Evolutionary conservation across 1,140 invertebrate species (phyloP).

Genomic region (Venturia canescens): DNA sequence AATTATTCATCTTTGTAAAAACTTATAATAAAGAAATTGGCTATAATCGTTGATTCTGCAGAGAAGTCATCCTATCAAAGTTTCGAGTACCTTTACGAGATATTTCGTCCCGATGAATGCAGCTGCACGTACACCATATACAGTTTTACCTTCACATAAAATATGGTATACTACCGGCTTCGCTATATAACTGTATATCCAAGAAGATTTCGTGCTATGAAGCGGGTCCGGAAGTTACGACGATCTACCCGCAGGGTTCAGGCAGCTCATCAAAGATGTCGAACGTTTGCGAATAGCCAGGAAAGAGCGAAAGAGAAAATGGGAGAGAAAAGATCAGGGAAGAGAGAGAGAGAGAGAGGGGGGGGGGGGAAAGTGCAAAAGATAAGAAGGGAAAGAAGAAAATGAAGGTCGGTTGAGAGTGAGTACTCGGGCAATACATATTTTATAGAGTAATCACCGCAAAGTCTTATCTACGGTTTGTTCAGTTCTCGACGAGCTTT

Average conservation of each 20-base stretch:
- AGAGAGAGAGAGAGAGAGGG: background rate
- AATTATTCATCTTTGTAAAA: background rate
- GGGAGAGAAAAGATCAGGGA: constrained; percentile 19
- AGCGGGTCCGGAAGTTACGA: constrained; percentile 28
- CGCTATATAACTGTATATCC: background rate
- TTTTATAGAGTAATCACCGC: constrained; percentile 75
- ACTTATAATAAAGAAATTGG: background rate
- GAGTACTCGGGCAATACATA: constrained; percentile 71
- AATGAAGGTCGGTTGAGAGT: constrained; percentile 52
- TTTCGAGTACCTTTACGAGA: background rate
- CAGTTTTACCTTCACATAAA: constrained; percentile 16
- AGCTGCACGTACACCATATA: constrained; percentile 11
- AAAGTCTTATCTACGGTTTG: constrained; percentile 75
- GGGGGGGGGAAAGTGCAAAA: background rate
- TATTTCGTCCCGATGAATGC: background rate
- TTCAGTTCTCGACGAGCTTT: constrained; percentile 67
- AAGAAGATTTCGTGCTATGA: background rate
- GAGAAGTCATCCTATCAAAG: constrained; percentile 8
- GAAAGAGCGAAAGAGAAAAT: constrained; percentile 42
- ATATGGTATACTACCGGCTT: background rate
- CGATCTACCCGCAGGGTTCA: constrained; percentile 3
- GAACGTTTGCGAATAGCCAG: constrained; percentile 4
- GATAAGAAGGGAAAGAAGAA: constrained; percentile 52
- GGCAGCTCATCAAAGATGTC: constrained; percentile 29
- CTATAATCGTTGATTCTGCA: background rate